Evolutionary conservation across 1,140 invertebrate species (phyloP).

Genomic region (Cheumatopsyche charites): DNA sequence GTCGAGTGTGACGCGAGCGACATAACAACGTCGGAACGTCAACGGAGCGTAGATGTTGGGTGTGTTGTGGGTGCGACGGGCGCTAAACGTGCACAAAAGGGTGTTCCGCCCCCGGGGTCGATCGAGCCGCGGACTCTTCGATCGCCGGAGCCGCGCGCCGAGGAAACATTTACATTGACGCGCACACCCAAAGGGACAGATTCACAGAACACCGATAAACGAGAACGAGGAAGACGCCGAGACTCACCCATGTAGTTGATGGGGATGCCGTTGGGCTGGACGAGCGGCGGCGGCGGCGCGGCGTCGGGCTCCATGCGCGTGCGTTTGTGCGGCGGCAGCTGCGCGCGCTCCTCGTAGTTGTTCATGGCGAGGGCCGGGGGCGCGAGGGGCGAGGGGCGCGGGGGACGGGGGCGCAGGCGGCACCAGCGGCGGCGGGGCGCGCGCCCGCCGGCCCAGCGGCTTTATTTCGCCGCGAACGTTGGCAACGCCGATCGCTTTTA

Average conservation of each 20-base stretch:
- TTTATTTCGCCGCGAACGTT: constrained; percentile 28
- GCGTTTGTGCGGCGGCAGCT: constrained; percentile 56
- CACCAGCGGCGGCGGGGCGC: constrained; percentile 34
- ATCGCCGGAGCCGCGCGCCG: no score
- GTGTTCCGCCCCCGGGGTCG: no score
- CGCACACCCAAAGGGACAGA: no score
- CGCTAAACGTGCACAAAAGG: no score
- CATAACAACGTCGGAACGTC: no score
- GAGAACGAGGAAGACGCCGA: no score
- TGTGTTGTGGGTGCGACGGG: no score
- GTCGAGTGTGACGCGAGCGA: not conserved
- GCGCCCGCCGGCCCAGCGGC: constrained; percentile 27
- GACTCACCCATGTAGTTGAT: constrained; percentile 61
- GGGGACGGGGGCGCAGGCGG: constrained; percentile 24
- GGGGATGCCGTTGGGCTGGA: constrained; percentile 61
- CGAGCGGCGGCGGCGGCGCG: constrained; percentile 59
- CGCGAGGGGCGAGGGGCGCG: constrained; percentile 54
- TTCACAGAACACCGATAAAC: no score
- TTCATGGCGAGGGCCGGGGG: constrained; percentile 57
- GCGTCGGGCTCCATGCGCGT: constrained; percentile 61
- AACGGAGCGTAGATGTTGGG: no score
- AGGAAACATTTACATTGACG: no score
- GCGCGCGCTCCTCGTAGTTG: constrained; percentile 60
- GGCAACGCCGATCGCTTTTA: constrained; percentile 30
- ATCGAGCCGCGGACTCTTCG: no score